Evolutionary conservation across 2,888 invertebrate genomes (phyloP).

Genomic region (Axea sp.): DNA sequence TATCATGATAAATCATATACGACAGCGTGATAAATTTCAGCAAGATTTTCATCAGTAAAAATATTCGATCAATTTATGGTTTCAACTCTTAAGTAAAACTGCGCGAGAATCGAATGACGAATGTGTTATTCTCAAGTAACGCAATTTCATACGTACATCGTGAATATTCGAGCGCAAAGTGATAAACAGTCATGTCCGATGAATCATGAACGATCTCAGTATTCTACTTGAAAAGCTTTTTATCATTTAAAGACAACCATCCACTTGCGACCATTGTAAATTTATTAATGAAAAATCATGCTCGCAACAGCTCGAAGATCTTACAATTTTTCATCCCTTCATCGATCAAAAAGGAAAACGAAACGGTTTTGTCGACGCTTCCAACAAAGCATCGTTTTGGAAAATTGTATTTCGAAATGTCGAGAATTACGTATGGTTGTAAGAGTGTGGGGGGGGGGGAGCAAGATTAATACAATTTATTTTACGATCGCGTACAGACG

Average conservation of each 20-base stretch:
- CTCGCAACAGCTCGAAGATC: neutral
- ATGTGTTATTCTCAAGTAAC: slow-evolving; percentile 31
- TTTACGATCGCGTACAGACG: no score
- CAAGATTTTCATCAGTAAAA: no score
- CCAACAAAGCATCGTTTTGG: neutral
- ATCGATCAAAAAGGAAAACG: neutral
- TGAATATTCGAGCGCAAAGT: slow-evolving; percentile 20
- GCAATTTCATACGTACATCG: slow-evolving; percentile 27
- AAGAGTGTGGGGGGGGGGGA: no score
- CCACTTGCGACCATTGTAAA: slow-evolving; percentile 20
- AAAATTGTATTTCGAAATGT: no score
- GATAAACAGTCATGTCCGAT: slow-evolving; percentile 26
- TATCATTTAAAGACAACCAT: slow-evolving; percentile 28
- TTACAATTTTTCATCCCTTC: neutral
- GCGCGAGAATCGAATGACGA: slow-evolving; percentile 24
- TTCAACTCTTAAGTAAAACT: neutral
- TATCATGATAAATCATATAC: no score
- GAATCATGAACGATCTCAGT: slow-evolving; percentile 30
- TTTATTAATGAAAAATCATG: slow-evolving; percentile 16
- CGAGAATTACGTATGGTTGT: no score
- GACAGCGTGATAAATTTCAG: no score
- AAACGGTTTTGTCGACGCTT: neutral
- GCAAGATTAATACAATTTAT: no score
- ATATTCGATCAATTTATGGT: no score
- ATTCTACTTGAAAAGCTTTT: slow-evolving; percentile 17